A percentile compares a stretch with the other conserved stretches of the same genome.
Conservation (phyloP, 2,888 invertebrate species). For the Heliothis peltigera region DNA sequence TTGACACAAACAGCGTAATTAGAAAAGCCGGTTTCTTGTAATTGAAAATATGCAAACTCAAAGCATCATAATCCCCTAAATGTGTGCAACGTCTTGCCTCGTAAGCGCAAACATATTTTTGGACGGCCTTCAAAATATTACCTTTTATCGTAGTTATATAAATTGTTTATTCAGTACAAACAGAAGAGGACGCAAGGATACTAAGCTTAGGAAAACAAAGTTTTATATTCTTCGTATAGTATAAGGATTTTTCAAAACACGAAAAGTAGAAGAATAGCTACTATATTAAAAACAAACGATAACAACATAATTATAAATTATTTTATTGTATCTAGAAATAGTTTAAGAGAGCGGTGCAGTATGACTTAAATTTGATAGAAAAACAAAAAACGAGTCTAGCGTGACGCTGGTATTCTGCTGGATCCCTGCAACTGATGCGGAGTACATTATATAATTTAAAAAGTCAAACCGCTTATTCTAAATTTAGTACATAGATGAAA, state of each 20-base stretch:
- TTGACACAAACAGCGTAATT: slow-evolving; percentile 46
- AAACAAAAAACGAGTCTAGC: too few relatives aligned
- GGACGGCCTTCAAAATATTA: slow-evolving; percentile 29
- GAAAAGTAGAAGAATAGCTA: too few relatives aligned
- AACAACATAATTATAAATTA: too few relatives aligned
- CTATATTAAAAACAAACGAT: too few relatives aligned
- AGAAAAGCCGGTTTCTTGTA: slow-evolving; percentile 55
- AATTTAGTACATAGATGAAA: neutral
- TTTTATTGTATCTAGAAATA: too few relatives aligned
- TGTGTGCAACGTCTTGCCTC: slow-evolving; percentile 64
- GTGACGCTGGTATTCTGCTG: too few relatives aligned
- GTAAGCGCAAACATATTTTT: slow-evolving; percentile 18
- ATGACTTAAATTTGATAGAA: too few relatives aligned
- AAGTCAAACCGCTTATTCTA: neutral
- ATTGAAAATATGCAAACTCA: slow-evolving; percentile 66
- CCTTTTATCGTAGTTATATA: neutral
- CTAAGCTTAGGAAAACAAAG: too few relatives aligned
- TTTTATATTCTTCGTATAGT: too few relatives aligned
- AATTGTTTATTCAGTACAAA: neutral
- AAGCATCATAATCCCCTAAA: slow-evolving; percentile 65
- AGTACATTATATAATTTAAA: neutral
- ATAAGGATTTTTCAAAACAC: too few relatives aligned
- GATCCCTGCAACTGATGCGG: neutral
- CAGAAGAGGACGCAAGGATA: too few relatives aligned
- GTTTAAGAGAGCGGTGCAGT: too few relatives aligned